phyloP scores from a whole-genome alignment of 2,888 invertebrate species.

The Nasonovia ribisnigri region DNA sequence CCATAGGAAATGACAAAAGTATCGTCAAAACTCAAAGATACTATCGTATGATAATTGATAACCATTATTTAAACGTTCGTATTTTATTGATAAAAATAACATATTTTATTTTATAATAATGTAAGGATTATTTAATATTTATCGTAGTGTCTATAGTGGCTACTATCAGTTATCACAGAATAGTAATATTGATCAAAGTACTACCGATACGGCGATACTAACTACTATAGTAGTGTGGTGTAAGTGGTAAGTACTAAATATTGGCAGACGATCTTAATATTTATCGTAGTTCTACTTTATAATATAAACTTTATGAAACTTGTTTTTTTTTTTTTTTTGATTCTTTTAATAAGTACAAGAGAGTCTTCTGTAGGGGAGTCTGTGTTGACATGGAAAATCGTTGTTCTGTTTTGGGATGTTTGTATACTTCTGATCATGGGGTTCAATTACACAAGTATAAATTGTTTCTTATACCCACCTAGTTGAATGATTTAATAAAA shows the following conservation, averaged over 20 bases:
- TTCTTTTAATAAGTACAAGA: background rate
- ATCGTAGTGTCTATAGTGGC: no score
- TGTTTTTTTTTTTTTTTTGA: background rate
- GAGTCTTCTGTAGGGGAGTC: no score
- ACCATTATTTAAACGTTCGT: background rate
- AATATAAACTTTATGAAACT: background rate
- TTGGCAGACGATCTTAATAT: background rate
- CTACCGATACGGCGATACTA: no score
- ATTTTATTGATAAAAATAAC: background rate
- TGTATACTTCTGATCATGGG: background rate
- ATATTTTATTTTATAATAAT: background rate
- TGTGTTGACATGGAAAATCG: background rate
- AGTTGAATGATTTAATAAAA: background rate
- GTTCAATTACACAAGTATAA: constrained; percentile 24
- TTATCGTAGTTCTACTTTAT: background rate
- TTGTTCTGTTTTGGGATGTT: constrained; percentile 28
- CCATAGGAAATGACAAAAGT: background rate
- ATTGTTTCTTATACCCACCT: background rate
- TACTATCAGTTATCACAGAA: no score
- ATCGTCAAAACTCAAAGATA: no score
- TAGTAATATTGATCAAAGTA: no score
- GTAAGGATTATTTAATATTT: no score
- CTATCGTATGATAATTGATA: background rate
- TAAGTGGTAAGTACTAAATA: background rate
- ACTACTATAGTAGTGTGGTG: background rate